Evolutionary conservation across 2,797 vertebrate species (phyloP).

Genomic region (Mormyrus hasselquistii): DNA sequence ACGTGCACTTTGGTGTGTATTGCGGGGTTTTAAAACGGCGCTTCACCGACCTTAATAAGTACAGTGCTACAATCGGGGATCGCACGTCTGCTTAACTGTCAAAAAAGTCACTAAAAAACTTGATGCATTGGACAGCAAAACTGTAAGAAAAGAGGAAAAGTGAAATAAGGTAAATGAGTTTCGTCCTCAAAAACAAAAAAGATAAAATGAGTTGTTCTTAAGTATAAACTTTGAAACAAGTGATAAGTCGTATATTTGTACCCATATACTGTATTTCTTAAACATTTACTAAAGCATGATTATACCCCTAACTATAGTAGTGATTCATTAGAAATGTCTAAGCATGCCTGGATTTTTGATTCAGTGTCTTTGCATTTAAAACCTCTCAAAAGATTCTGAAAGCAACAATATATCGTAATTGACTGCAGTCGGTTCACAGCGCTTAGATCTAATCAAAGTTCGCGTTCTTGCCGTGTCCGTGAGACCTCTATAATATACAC

Average conservation of each 20-base stretch:
- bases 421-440: background rate
- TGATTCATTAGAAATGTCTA: background rate
- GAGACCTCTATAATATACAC: background rate
- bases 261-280: background rate
- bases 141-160: background rate
- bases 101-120: background rate
- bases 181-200: background rate
- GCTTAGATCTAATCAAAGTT: background rate
- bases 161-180: background rate
- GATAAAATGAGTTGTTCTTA: background rate
- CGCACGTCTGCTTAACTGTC: background rate
- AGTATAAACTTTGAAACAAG: background rate
- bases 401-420: background rate
- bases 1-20: background rate
- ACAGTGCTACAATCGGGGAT: background rate
- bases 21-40: background rate
- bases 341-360: background rate
- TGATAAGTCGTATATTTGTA: background rate
- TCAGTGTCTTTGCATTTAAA: background rate
- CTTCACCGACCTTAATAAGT: background rate
- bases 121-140: background rate
- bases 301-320: background rate
- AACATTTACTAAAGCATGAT: background rate
- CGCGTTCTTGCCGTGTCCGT: background rate
- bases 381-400: background rate